phyloP scores from a whole-genome alignment of 2,888 invertebrate species.

The Melitaea athalia region DNA sequence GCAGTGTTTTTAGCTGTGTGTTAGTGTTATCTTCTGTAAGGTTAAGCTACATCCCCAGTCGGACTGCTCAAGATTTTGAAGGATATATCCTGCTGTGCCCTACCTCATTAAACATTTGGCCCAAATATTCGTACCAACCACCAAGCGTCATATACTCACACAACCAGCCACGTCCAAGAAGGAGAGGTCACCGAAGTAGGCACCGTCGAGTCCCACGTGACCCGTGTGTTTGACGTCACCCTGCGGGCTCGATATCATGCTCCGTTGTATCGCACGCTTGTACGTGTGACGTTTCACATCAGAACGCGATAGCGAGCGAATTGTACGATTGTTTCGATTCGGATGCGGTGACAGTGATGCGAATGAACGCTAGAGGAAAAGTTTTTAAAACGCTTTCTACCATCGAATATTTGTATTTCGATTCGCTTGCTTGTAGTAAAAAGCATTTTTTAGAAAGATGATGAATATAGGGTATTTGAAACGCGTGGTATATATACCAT shows the following conservation, averaged over 20 bases:
- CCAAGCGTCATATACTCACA: conserved; percentile 54
- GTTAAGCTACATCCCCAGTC: too few relatives aligned
- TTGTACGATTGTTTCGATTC: conserved; percentile 59
- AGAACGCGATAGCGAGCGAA: conserved; percentile 70
- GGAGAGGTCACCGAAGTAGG: conserved; percentile 96
- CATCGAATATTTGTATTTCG: conserved; percentile 1
- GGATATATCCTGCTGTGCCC: too few relatives aligned
- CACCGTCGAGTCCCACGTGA: conserved; percentile 98
- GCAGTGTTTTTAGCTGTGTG: too few relatives aligned
- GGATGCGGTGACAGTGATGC: conserved; percentile 63
- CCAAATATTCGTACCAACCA: too few relatives aligned
- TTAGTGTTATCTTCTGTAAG: too few relatives aligned
- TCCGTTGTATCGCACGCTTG: conserved; percentile 88
- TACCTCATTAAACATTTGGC: too few relatives aligned
- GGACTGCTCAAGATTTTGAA: too few relatives aligned
- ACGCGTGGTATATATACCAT: background rate
- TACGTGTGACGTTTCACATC: conserved; percentile 78
- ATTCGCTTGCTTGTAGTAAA: conserved; percentile 12
- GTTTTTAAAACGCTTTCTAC: conserved; percentile 28
- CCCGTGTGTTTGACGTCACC: conserved; percentile 97
- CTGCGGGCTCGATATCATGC: conserved; percentile 98
- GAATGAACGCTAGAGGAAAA: conserved; percentile 37
- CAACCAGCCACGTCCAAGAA: conserved; percentile 76
- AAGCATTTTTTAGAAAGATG: conserved; percentile 11
- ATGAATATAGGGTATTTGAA: conserved; percentile 11